Conservation (phyloP, 2,113 vertebrate genomes). For the Collichthys lucidus region DNA sequence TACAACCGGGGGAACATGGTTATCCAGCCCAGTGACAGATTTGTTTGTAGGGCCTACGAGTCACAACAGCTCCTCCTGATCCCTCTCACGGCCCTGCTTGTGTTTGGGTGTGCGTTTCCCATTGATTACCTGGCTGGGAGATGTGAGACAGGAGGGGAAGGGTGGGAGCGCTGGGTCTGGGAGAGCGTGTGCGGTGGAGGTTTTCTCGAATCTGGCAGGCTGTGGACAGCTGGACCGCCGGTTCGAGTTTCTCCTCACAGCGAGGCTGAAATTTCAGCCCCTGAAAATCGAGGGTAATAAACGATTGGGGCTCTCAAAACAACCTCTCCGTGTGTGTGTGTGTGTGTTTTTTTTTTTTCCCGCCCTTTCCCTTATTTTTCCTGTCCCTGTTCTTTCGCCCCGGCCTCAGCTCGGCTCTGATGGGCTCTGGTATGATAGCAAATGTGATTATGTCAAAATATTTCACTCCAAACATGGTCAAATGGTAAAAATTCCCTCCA, state of each 20-base stretch:
- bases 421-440: constrained; percentile 61
- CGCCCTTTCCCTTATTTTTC: constrained; percentile 73
- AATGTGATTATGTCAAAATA: constrained; percentile 74
- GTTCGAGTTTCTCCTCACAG: constrained; percentile 83
- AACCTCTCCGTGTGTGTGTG: constrained; percentile 54
- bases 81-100: constrained; percentile 55
- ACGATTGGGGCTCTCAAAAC: constrained; percentile 80
- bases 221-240: constrained; percentile 83
- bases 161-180: constrained; percentile 47
- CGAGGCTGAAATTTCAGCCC: constrained; percentile 86
- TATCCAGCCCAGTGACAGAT: constrained; percentile 57
- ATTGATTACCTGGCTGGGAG: constrained; percentile 81
- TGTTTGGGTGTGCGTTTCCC: constrained; percentile 76
- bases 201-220: constrained; percentile 72
- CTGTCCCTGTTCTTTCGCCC: constrained; percentile 48
- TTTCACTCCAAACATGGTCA: constrained; percentile 55
- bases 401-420: constrained; percentile 29
- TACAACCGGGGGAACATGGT: constrained; percentile 25
- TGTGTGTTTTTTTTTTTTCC: constrained; percentile 51
- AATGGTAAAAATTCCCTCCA: constrained; percentile 25
- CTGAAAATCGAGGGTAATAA: constrained; percentile 83
- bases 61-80: constrained; percentile 60
- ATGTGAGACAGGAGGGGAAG: constrained; percentile 34
- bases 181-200: constrained; percentile 60
- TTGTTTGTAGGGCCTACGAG: constrained; percentile 66